Base-by-base conservation (phyloP, 2,797 vertebrate genomes). In the Chrosomus eos region DNA sequence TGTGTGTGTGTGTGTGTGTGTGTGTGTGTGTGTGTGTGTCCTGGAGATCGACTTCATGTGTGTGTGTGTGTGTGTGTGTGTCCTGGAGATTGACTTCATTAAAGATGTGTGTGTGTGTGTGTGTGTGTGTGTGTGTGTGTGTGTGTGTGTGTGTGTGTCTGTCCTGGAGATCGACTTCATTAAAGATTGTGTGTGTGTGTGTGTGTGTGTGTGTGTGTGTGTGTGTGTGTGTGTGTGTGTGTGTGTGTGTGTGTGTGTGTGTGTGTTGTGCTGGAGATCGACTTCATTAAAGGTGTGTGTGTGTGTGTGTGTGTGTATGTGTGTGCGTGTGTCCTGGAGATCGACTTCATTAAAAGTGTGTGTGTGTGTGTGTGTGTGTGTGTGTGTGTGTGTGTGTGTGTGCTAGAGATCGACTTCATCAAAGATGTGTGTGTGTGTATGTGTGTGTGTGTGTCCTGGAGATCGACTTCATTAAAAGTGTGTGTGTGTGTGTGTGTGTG, bases 81-180 rank as follows among this genome's bases (percentile, higher is more conserved):
- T n/a, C n/a, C n/a, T n/a, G n/a, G n/a, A n/a, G n/a, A n/a, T n/a
- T n/a, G n/a, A n/a, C n/a, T n/a, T n/a, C n/a, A n/a, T n/a, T n/a
- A n/a, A n/a, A n/a, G n/a, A n/a, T n/a, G n/a, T n/a, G n/a, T n/a
- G n/a, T n/a, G n/a, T n/a, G n/a, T n/a, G n/a, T n/a, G n/a, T n/a
- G n/a, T n/a, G n/a, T n/a, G n/a, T n/a, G n/a, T n/a, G n/a, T n/a
- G 31, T 33, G 33, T 33, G 31, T 31, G 31, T 31, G 31, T 31
- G 31, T 31, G 31, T 31, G 31, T 43, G 95, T 62, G 60, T 82
- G 72, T 86, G 83, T 64, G 95, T 62, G 58, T 82, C 70, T 0
- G 68, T 95, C 18, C 94, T 99, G 86, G 97, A 98, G 94, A 97
- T 99, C 0, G 85, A 98, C 89, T 99, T 99, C 93, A 95, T 86